phyloP scores from a whole-genome alignment of 2,888 invertebrate genomes.

The Boloria selene region DNA sequence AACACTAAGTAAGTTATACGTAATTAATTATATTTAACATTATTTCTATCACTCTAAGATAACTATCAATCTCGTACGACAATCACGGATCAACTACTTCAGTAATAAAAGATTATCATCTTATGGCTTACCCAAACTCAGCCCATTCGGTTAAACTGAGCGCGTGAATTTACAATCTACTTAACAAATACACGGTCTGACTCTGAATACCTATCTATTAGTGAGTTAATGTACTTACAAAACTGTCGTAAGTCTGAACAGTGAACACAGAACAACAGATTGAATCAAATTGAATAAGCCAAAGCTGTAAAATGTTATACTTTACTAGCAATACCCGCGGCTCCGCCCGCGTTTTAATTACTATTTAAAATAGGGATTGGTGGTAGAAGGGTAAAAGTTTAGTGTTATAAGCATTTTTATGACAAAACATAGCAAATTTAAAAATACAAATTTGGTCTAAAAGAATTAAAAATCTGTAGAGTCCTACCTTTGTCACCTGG shows the following conservation, averaged over 20 bases:
- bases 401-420: too few relatives aligned
- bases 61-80: slow-evolving; percentile 3
- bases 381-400: too few relatives aligned
- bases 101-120: slow-evolving; percentile 54
- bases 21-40: neutral
- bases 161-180: slow-evolving; percentile 57
- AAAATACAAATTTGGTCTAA: too few relatives aligned
- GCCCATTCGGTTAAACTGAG: slow-evolving; percentile 54
- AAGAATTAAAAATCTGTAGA: too few relatives aligned
- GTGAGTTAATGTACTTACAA: slow-evolving; percentile 44
- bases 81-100: slow-evolving; percentile 2
- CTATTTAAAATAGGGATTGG: too few relatives aligned
- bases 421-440: too few relatives aligned
- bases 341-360: too few relatives aligned
- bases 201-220: slow-evolving; percentile 45
- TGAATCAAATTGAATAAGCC: slow-evolving; percentile 14
- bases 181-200: slow-evolving; percentile 52
- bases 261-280: slow-evolving; percentile 14
- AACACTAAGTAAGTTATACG: neutral
- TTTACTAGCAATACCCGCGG: too few relatives aligned
- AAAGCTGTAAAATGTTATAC: slow-evolving; percentile 8
- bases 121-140: slow-evolving; percentile 47
- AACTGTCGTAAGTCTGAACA: slow-evolving; percentile 42
- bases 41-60: neutral
- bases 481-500: too few relatives aligned